These are phyloP conservation scores for Myotis vivesi DNA, from an alignment of 2,797 vertebrate genomes.

Conservation along the genomic window DNA sequence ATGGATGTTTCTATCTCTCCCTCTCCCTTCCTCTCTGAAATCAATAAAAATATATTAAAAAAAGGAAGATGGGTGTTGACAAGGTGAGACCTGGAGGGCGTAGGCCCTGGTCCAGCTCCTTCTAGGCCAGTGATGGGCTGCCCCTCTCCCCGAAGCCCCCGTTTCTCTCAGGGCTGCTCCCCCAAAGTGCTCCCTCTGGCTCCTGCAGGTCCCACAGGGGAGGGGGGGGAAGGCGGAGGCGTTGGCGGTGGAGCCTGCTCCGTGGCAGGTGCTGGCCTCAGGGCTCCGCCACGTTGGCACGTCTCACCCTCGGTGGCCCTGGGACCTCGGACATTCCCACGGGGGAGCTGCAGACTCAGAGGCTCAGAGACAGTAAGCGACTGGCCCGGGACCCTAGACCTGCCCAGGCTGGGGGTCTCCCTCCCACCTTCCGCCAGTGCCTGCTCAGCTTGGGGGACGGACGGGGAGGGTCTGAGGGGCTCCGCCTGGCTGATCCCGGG, in stretches of 20 bases:
- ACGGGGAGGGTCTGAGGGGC: no score
- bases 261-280: no score
- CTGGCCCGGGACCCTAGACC: neutral
- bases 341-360: neutral
- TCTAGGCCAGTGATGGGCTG: no score
- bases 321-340: neutral
- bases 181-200: no score
- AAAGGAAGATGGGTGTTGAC: fast-evolving
- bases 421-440: no score
- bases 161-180: neutral
- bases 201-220: fast-evolving
- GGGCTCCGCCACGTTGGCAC: no score
- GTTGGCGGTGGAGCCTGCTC: fast-evolving
- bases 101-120: fast-evolving
- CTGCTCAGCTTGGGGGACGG: neutral
- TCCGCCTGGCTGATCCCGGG: neutral
- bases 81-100: neutral
- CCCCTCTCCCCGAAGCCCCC: neutral
- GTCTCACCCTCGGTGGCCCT: neutral
- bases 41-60: no score
- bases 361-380: neutral
- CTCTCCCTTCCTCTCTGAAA: no score
- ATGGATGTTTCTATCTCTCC: no score
- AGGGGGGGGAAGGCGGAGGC: fast-evolving
- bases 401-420: no score